Evolutionary conservation across 2,113 vertebrate genomes (phyloP), one percentile per base, ranked within the genome.

Genomic region (Tetrao urogallus): DNA sequence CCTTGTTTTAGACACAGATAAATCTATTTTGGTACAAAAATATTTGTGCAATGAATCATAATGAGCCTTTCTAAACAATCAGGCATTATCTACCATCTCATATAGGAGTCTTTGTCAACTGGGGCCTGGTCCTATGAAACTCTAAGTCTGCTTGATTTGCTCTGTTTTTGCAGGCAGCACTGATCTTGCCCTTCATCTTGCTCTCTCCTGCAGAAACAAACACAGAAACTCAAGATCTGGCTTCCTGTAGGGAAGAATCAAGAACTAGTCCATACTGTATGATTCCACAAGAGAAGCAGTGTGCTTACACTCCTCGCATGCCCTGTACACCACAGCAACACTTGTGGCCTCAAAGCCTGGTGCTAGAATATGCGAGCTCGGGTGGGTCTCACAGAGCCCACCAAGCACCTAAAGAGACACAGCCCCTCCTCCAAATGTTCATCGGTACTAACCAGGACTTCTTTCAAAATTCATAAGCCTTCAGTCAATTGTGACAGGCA

Each of bases 161-260:
- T 87, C 65, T 67, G 78, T 7, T 96, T 86, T 92, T 58, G 42
- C 92, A 92, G 57, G 82, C 66, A 60, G n/a, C 92, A 94, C 93
- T 93, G 93, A 95, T 94, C 70, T 95, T 96, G 95, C 92, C 81
- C 66, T 75, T 77, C 14, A 0, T 64, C 65, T 6, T 52, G 69
- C 84, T 67, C 87, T 81, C 79, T 94, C 65, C 88, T 94, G 80
- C 73, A 92, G 85, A 93, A 93, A 90, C 88, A 94, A 92, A 95
- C 88, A 91, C 48, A 82, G 90, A 90, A 92, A 95, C 82, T 93
- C 91, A 75, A 86, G 88, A 82, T 76, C 72, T 10, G 5, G 73
- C 40, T 95, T 91, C 93, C 93, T 92, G 77, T 73, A 88, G 19
- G 54, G 57, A 88, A 78, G 90, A 88, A 74, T 76, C 42, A 81